Base-by-base conservation (phyloP, 1,140 invertebrate species). In the Achatina immaculata region DNA sequence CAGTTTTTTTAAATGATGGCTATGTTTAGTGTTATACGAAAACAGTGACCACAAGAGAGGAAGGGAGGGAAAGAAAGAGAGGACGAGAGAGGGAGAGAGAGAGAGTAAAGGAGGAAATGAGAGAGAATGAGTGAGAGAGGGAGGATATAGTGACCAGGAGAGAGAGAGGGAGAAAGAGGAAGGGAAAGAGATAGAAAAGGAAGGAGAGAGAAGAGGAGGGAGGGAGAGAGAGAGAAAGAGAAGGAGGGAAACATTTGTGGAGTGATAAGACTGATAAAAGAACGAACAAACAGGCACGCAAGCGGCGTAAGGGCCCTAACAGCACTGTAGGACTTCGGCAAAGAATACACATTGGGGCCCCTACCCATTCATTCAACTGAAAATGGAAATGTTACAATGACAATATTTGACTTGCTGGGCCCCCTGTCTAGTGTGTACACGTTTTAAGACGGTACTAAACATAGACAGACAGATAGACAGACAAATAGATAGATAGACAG, bases 201-300 rank as follows among this genome's bases (percentile, higher is more conserved):
- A 72, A 42, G 40, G 69, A 72, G 69, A 40, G 69, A 72, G 31
- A 72, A 31, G 40, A 38, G 16, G 28, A 72, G 28, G 40, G 69
- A 72, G 31, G 40, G 38, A 38, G 38, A 38, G 28, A 72, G 28
- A 72, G 31, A 38, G 69, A 72, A 31, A 34, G 69, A 40, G 38
- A 14, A 42, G 40, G 28, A 72, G 31, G 28, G 69, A 40, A 31
- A 34, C 38, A 72, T 40, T 40, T 11, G 40, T 31, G 40, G 28
- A 72, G 69, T 16, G 14, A 14, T 34, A 51, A 11, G 11, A 11
- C 11, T 51, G 11, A 11, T 51, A 51, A 51, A 51, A 14, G 48
- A 51, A 11, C 48, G 11, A 51, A 11, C 48, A 14, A 51, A 11
- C 48, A 14, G 48, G 24, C 48, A 51, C 24, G 11, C 24, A 14